Evolutionary conservation across 2,888 invertebrate species (phyloP).

Genomic region (Phaonia tiefii): DNA sequence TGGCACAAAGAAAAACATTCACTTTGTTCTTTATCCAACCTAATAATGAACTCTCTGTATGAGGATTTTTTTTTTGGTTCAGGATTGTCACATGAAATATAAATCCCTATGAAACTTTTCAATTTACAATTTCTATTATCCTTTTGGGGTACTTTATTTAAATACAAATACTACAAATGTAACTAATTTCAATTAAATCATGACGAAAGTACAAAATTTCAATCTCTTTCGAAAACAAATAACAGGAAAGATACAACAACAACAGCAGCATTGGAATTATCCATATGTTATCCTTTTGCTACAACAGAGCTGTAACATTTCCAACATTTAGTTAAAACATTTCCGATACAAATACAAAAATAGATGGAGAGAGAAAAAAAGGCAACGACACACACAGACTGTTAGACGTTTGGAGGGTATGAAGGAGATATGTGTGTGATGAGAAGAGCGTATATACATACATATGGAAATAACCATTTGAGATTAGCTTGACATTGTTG

Average conservation of each 20-base stretch:
- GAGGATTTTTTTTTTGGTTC: too few species aligned
- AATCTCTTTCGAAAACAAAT: slow-evolving; percentile 44
- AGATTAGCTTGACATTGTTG: slow-evolving; percentile 66
- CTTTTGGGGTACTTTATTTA: not conserved
- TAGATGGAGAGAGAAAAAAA: slow-evolving; percentile 31
- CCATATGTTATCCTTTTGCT: slow-evolving; percentile 24
- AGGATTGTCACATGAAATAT: not conserved
- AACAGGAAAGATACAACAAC: slow-evolving; percentile 19
- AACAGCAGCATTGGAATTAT: slow-evolving; percentile 13
- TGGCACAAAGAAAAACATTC: too few species aligned
- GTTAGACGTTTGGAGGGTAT: not conserved
- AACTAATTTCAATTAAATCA: slow-evolving; percentile 62
- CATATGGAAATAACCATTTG: slow-evolving; percentile 64
- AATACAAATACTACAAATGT: not conserved
- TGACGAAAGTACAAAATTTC: slow-evolving; percentile 46
- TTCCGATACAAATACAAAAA: slow-evolving; percentile 39
- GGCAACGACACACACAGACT: slow-evolving; percentile 32
- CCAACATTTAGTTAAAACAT: slow-evolving; percentile 38
- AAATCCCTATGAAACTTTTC: slow-evolving; percentile 7
- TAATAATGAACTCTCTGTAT: too few species aligned
- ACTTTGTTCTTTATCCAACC: too few species aligned
- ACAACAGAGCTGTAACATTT: slow-evolving; percentile 9
- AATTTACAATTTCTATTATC: slow-evolving; percentile 5
- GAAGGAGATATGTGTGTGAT: slow-evolving; percentile 1
- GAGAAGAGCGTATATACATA: slow-evolving; percentile 30